A percentile compares a stretch with the other conserved stretches of the same genome.
Conservation (phyloP, 2,113 vertebrate species). For the Triplophysa siluroides region DNA sequence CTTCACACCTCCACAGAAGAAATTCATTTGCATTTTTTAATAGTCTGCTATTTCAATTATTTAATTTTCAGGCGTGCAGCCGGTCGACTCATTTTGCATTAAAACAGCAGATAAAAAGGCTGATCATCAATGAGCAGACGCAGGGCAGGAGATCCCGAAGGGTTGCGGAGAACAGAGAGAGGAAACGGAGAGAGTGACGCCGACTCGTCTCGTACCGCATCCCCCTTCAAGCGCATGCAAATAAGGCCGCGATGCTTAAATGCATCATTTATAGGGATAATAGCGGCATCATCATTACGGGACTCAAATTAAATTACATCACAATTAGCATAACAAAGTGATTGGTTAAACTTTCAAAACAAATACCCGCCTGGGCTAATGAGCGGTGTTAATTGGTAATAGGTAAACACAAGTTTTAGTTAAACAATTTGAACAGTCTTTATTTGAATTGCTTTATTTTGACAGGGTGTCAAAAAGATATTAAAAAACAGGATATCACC, state of each 20-base stretch:
- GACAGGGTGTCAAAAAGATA: conserved; percentile 53
- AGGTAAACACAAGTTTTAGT: conserved; percentile 96
- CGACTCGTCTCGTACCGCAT: conserved; percentile 82
- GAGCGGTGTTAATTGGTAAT: conserved; percentile 98
- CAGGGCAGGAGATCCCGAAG: conserved; percentile 91
- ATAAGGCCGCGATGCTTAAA: conserved; percentile 99
- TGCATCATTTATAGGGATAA: conserved; percentile 99
- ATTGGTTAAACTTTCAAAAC: conserved; percentile 99
- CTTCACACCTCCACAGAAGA: conserved; percentile 58
- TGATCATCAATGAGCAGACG: conserved; percentile 95
- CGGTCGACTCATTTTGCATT: conserved; percentile 84
- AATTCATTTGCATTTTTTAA: conserved; percentile 69
- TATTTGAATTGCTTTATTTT: conserved; percentile 58
- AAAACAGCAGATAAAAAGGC: conserved; percentile 86
- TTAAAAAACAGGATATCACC: conserved; percentile 88
- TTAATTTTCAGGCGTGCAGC: conserved; percentile 86
- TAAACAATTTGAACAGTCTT: conserved; percentile 80
- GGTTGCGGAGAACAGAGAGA: conserved; percentile 93
- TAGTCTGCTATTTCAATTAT: conserved; percentile 76
- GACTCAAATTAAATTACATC: conserved; percentile 99
- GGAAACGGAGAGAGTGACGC: conserved; percentile 77
- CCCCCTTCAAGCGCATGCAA: conserved; percentile 99
- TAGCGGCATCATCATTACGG: conserved; percentile 99
- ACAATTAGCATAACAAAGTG: conserved; percentile 99
- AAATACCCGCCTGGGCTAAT: conserved; percentile 98